phyloP scores from a whole-genome alignment of 2,888 invertebrate genomes.

The Luperina testacea region DNA sequence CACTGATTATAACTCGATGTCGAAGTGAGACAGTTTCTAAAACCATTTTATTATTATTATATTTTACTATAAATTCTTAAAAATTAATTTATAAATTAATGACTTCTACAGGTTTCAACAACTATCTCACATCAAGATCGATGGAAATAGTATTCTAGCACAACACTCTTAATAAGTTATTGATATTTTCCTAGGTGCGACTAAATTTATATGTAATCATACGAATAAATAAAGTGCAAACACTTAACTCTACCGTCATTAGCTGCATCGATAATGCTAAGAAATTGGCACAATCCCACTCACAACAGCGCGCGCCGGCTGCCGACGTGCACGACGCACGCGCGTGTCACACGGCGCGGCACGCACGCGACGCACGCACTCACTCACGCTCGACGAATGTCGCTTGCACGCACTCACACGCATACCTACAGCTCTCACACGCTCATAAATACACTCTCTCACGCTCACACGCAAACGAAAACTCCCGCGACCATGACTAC shows the following conservation, averaged over 20 bases:
- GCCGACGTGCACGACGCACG: conserved; percentile 17
- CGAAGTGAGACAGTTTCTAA: conserved; percentile 86
- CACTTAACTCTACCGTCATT: conserved; percentile 90
- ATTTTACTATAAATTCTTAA: conserved; percentile 89
- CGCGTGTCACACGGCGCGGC: conserved; percentile 8
- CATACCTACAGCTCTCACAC: conserved; percentile 62
- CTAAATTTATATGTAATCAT: conserved; percentile 89
- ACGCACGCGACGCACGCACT: conserved; percentile 17
- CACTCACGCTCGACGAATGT: conserved; percentile 19
- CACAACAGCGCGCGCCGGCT: conserved; percentile 73
- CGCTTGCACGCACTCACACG: conserved; percentile 61
- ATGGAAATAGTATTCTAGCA: conserved; percentile 88
- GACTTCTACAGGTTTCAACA: conserved; percentile 86
- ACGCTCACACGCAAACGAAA: conserved; percentile 74
- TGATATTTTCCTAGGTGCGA: conserved; percentile 90
- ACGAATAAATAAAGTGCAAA: conserved; percentile 91
- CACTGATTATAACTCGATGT: conserved; percentile 88
- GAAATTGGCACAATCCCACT: conserved; percentile 90
- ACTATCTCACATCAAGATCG: conserved; percentile 88
- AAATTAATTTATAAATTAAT: conserved; percentile 89
- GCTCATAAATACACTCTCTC: conserved; percentile 60
- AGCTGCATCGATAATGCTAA: conserved; percentile 87
- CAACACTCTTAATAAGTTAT: conserved; percentile 90
- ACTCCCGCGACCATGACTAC: conserved; percentile 76
- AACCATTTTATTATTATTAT: conserved; percentile 83